Conservation (phyloP, 2,888 invertebrate species). For the Tromatobia lineatoria region DNA sequence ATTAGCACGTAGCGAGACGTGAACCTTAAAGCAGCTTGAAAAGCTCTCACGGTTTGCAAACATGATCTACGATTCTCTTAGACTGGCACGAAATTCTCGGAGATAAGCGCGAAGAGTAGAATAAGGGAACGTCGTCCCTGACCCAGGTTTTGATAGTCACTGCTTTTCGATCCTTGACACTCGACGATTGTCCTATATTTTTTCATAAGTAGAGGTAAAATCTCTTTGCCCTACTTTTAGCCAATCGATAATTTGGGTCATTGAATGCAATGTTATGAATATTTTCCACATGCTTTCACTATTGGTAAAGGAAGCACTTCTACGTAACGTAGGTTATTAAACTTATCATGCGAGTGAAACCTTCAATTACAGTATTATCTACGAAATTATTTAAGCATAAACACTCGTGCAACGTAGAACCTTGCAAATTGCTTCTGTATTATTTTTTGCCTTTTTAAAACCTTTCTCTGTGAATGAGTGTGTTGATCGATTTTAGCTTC, state of each 20-base stretch:
- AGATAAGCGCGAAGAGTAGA: slow-evolving; percentile 45
- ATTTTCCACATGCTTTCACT: too few relatives aligned
- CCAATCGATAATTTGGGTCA: background rate
- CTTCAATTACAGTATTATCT: too few relatives aligned
- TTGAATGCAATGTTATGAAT: background rate
- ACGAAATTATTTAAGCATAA: too few relatives aligned
- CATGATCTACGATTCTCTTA: slow-evolving; percentile 37
- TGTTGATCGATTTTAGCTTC: too few relatives aligned
- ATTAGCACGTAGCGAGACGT: too few relatives aligned
- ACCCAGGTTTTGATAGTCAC: slow-evolving; percentile 44
- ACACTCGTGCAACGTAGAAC: too few relatives aligned
- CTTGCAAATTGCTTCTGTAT: too few relatives aligned
- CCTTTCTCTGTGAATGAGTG: too few relatives aligned
- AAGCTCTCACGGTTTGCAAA: slow-evolving; percentile 9
- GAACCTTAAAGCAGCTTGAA: background rate
- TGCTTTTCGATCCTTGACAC: slow-evolving; percentile 44
- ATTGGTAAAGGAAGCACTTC: too few relatives aligned
- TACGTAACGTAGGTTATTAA: too few relatives aligned
- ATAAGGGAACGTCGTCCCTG: slow-evolving; percentile 54
- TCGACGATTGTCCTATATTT: slow-evolving; percentile 31
- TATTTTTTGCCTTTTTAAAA: too few relatives aligned
- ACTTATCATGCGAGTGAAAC: too few relatives aligned
- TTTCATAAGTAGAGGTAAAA: background rate
- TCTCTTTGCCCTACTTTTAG: slow-evolving; percentile 1
- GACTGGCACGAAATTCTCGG: slow-evolving; percentile 37